Percentiles rank a stretch among this genome's conserved stretches.
Conservation (phyloP, 2,888 invertebrate genomes). For the Drosophila meridiana region DNA sequence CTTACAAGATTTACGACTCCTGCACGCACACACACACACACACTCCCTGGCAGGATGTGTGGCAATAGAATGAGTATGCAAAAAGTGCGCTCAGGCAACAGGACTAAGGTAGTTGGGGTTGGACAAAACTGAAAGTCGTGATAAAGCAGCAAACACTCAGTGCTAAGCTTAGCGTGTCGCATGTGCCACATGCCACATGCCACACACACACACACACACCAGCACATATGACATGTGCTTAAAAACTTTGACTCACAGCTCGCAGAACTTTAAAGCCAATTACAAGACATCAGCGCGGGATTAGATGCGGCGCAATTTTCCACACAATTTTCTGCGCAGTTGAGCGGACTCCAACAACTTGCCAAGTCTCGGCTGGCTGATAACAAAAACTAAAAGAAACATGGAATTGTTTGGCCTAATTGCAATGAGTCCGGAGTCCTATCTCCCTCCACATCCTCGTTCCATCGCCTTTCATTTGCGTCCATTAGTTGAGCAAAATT, state of each 20-base stretch:
- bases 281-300: constrained; percentile 41
- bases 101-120: not conserved
- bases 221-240: constrained; percentile 50
- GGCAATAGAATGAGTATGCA: constrained; percentile 59
- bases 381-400: constrained; percentile 39
- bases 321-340: constrained; percentile 44
- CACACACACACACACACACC: constrained; percentile 32
- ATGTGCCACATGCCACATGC: constrained; percentile 33
- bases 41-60: constrained; percentile 19
- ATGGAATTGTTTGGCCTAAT: constrained; percentile 66
- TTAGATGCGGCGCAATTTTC: constrained; percentile 47
- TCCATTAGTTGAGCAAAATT: constrained; percentile 65
- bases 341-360: constrained; percentile 18
- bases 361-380: constrained; percentile 10
- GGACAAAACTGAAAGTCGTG: constrained; percentile 42
- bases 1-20: constrained; percentile 69
- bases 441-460: constrained; percentile 36
- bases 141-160: constrained; percentile 57
- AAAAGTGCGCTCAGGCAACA: constrained; percentile 52
- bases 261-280: constrained; percentile 68
- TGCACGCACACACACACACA: constrained; percentile 40
- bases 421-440: constrained; percentile 27
- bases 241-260: constrained; percentile 45
- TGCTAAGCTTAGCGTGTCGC: constrained; percentile 55
- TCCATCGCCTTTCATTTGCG: constrained; percentile 63